These are phyloP conservation scores for Stramonita haemastoma DNA, from an alignment of 2,888 invertebrate genomes.

Conservation along the genomic window DNA sequence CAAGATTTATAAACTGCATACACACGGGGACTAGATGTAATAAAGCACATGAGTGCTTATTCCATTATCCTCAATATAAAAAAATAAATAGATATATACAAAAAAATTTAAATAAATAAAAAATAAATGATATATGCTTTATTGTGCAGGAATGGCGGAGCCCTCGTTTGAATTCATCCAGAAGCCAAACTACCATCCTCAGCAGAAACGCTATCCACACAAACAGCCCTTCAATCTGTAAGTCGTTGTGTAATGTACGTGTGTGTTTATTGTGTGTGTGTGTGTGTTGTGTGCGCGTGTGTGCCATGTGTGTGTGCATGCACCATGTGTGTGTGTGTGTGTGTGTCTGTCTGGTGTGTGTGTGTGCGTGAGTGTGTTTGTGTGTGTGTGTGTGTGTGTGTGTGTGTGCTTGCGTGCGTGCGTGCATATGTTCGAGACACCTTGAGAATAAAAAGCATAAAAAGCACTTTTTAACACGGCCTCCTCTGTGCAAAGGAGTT, in stretches of 20 bases:
- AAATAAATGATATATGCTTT: background rate
- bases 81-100: too few relatives aligned
- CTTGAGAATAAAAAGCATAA: too few relatives aligned
- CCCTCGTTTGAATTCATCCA: slow-evolving; percentile 95
- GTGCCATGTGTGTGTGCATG: background rate
- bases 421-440: too few relatives aligned
- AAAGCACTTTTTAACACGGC: too few relatives aligned
- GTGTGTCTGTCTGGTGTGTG: background rate
- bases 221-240: slow-evolving; percentile 28
- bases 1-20: too few relatives aligned
- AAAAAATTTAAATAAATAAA: too few relatives aligned
- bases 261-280: background rate
- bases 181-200: slow-evolving; percentile 84
- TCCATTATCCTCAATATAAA: too few relatives aligned
- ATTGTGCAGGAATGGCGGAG: slow-evolving; percentile 83
- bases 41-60: too few relatives aligned
- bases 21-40: too few relatives aligned
- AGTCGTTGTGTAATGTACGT: background rate
- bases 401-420: background rate
- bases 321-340: background rate
- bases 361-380: background rate
- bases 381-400: background rate
- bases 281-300: background rate
- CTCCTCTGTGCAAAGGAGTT: too few relatives aligned
- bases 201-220: slow-evolving; percentile 16